Conservation (phyloP, 2,797 vertebrate genomes). For the Nothura maculosa region DNA sequence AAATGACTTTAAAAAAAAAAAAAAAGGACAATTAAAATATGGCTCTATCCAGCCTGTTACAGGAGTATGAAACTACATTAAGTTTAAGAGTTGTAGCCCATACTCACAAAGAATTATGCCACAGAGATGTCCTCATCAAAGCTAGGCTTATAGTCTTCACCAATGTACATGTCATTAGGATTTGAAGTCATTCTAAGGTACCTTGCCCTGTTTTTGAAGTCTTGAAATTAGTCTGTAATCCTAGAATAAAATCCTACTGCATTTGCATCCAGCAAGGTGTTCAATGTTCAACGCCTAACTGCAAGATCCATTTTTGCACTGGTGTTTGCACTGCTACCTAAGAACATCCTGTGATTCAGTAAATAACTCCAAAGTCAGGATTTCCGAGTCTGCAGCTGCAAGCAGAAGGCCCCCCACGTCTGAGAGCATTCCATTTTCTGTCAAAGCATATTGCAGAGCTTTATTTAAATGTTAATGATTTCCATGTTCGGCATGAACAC, state of each 20-base stretch:
- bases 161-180: neutral
- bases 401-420: neutral
- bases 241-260: neutral
- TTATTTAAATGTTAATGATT: constrained; percentile 37
- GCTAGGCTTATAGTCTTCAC: neutral
- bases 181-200: neutral
- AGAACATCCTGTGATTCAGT: neutral
- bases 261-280: neutral
- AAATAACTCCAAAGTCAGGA: neutral
- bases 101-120: neutral
- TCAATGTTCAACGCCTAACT: neutral
- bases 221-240: neutral
- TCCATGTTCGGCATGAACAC: constrained; percentile 17
- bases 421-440: neutral
- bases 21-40: neutral
- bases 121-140: neutral
- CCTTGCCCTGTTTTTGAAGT: neutral
- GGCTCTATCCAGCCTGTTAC: neutral
- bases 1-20: neutral
- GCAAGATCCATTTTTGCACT: neutral
- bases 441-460: constrained; percentile 15
- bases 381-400: neutral
- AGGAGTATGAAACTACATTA: neutral
- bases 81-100: neutral
- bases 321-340: neutral